Conservation (phyloP, 2,797 vertebrate species). For the Muscicapa striata region DNA sequence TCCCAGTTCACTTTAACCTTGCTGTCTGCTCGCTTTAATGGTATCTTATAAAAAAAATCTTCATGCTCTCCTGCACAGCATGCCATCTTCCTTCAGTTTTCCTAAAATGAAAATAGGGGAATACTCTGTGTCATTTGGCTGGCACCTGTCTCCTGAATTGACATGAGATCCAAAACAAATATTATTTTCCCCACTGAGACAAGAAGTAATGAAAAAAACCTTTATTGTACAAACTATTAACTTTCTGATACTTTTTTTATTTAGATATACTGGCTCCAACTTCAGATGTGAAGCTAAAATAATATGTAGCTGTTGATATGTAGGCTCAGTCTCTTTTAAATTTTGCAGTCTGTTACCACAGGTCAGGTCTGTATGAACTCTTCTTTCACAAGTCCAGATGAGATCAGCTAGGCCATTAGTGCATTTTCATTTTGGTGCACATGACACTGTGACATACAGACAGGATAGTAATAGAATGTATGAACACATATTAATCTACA, state of each 20-base stretch:
- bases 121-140: neutral
- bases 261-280: neutral
- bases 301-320: neutral
- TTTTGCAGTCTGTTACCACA: neutral
- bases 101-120: constrained; percentile 20
- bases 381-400: neutral
- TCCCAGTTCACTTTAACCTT: constrained; percentile 31
- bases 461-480: neutral
- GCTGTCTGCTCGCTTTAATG: constrained; percentile 36
- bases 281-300: neutral
- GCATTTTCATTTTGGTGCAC: neutral
- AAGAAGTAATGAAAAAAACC: constrained; percentile 4
- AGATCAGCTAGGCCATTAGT: neutral
- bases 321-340: neutral
- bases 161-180: neutral
- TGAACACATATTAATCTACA: neutral
- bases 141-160: neutral
- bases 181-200: neutral
- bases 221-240: neutral
- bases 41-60: constrained; percentile 45
- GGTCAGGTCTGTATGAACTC: neutral
- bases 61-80: neutral
- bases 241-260: neutral
- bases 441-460: neutral
- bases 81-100: constrained; percentile 10